A percentile compares a stretch with the other conserved stretches of the same genome.
Evolutionary conservation across 2,113 vertebrate genomes (phyloP).

Genomic region (Gymnocephalus cernua): DNA sequence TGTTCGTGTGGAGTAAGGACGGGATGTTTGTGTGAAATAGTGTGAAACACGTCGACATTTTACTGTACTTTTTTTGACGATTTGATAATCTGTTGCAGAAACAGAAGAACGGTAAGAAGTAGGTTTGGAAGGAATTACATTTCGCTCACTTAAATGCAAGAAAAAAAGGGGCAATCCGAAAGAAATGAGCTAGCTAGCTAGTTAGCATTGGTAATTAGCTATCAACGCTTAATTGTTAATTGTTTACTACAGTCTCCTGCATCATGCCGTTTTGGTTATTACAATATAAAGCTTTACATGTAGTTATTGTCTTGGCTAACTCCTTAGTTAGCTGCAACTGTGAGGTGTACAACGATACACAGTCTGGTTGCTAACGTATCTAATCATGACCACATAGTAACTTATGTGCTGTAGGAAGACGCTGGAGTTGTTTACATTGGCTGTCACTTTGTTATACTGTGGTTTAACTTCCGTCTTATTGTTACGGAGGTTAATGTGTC

Average conservation of each 20-base stretch:
- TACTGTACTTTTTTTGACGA: background rate
- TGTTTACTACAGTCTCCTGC: background rate
- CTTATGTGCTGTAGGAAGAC: background rate
- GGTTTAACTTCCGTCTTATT: too few relatives aligned
- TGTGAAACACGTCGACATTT: constrained; percentile 11
- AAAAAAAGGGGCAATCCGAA: background rate
- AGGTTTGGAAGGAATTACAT: background rate
- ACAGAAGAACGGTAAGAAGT: constrained; percentile 26
- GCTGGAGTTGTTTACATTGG: background rate
- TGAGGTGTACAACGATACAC: too few relatives aligned
- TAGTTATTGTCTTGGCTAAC: background rate
- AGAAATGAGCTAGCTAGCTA: constrained; percentile 60
- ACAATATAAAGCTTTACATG: background rate
- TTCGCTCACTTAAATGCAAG: background rate
- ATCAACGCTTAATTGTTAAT: background rate
- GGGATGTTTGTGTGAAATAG: constrained; percentile 43
- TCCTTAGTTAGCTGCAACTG: background rate
- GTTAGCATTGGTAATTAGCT: constrained; percentile 59
- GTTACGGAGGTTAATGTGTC: background rate
- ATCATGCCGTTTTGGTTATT: background rate
- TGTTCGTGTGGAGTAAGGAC: constrained; percentile 3
- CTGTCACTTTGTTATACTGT: background rate
- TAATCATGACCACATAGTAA: background rate
- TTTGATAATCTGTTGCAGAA: constrained; percentile 6
- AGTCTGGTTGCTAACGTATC: too few relatives aligned